A percentile compares a stretch with the other conserved stretches of the same genome.
Conservation (phyloP, 2,888 invertebrate genomes). For the Doris montereyensis region DNA sequence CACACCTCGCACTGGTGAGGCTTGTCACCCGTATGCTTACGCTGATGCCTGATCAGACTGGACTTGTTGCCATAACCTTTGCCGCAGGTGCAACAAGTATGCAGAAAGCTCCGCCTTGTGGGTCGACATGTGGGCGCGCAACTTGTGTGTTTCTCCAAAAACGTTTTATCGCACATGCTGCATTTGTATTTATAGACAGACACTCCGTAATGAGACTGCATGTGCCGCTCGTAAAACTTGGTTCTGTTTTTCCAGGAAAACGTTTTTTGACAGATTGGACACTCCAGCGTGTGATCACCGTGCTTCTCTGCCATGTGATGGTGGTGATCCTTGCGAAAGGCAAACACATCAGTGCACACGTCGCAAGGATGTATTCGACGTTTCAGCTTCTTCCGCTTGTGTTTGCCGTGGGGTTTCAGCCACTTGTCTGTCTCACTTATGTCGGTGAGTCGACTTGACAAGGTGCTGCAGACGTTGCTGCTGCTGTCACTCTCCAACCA, state of each 20-base stretch:
- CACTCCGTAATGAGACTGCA: constrained; percentile 43
- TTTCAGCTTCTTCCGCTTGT: neutral
- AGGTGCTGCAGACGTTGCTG: constrained; percentile 23
- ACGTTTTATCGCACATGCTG: constrained; percentile 41
- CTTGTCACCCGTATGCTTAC: constrained; percentile 41
- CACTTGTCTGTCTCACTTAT: constrained; percentile 1
- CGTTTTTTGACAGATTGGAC: constrained; percentile 40
- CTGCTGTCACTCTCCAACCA: neutral
- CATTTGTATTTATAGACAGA: constrained; percentile 43
- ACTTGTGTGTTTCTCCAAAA: constrained; percentile 37
- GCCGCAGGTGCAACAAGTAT: constrained; percentile 33
- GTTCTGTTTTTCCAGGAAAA: constrained; percentile 41
- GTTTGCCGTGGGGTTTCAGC: constrained; percentile 34
- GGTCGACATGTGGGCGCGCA: constrained; percentile 30
- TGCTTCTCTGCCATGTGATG: constrained; percentile 34
- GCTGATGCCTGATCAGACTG: constrained; percentile 42
- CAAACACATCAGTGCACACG: constrained; percentile 30
- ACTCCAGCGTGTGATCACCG: constrained; percentile 20
- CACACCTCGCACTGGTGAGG: constrained; percentile 43
- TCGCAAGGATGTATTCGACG: constrained; percentile 29
- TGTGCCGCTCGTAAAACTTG: constrained; percentile 42
- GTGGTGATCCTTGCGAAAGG: constrained; percentile 33
- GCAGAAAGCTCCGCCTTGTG: constrained; percentile 12
- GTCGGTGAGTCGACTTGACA: neutral
- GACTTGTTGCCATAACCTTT: constrained; percentile 43